These are phyloP conservation scores for Alethe castanea DNA, from an alignment of 2,113 vertebrate genomes.

Conservation along the genomic window DNA sequence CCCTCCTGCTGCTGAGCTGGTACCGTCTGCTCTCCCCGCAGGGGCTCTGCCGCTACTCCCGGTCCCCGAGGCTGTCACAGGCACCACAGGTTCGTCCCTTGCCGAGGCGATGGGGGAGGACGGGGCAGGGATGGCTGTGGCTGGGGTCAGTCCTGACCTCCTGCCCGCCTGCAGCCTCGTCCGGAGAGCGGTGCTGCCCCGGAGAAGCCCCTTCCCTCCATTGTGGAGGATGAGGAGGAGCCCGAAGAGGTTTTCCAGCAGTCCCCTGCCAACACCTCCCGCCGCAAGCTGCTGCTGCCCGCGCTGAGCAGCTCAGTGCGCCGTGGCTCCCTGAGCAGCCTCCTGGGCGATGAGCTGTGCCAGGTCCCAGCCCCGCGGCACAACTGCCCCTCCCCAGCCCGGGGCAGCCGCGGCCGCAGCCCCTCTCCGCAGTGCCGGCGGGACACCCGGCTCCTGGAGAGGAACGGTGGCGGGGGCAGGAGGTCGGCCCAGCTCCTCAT, in stretches of 20 bases:
- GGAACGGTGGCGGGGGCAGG: not conserved
- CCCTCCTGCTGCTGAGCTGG: not conserved
- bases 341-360: constrained; percentile 84
- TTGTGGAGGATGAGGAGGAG: constrained; percentile 77
- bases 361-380: constrained; percentile 78
- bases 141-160: not conserved
- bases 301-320: constrained; percentile 73
- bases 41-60: constrained; percentile 79
- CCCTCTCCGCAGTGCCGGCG: constrained; percentile 67
- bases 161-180: constrained; percentile 59
- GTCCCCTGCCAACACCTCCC: constrained; percentile 71
- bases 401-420: constrained; percentile 71
- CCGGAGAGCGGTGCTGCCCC: constrained; percentile 62
- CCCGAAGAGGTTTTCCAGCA: constrained; percentile 68
- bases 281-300: constrained; percentile 75
- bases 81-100: constrained; percentile 57
- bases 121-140: not conserved
- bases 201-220: constrained; percentile 79
- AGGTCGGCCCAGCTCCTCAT: constrained; percentile 84
- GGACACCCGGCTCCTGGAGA: constrained; percentile 36
- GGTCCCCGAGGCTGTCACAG: constrained; percentile 81
- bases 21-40: constrained; percentile 19
- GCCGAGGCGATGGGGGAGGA: not conserved
- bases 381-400: constrained; percentile 75
- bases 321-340: constrained; percentile 77